These are phyloP conservation scores for Druon quercuslanigerum DNA, from an alignment of 1,140 invertebrate genomes.

Conservation along the genomic window DNA sequence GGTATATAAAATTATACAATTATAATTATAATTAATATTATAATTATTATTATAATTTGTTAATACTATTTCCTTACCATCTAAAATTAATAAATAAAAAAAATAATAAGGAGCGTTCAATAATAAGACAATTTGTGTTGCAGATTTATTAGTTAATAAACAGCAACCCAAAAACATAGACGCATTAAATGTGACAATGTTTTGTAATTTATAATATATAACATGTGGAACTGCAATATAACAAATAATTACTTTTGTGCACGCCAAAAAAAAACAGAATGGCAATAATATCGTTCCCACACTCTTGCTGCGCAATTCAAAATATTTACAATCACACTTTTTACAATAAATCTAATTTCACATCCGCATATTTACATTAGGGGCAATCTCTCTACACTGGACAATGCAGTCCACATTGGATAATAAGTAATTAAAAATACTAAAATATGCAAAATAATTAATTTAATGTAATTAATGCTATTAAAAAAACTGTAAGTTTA, in stretches of 20 bases:
- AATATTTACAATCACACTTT: constrained; percentile 28
- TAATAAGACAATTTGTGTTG: background rate
- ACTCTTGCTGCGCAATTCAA: background rate
- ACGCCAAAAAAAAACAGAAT: constrained; percentile 8
- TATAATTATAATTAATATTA: too few species aligned
- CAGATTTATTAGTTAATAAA: constrained; percentile 20
- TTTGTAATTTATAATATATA: constrained; percentile 5
- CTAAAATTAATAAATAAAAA: too few species aligned
- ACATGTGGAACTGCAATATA: constrained; percentile 23
- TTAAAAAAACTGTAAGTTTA: background rate
- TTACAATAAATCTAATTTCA: constrained; percentile 25
- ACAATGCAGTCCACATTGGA: too few species aligned
- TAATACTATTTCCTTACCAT: too few species aligned
- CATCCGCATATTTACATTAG: constrained; percentile 13
- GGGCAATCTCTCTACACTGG: too few species aligned
- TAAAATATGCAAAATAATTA: too few species aligned
- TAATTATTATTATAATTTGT: too few species aligned
- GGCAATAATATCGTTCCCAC: constrained; percentile 2
- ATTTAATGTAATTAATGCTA: too few species aligned
- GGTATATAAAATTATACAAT: too few species aligned
- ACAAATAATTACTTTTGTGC: constrained; percentile 23
- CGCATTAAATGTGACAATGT: constrained; percentile 28
- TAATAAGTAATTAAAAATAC: background rate
- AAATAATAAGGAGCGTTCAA: background rate
- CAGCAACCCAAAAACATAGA: constrained; percentile 30